These are phyloP conservation scores for Pyrgus malvae DNA, from an alignment of 2,888 invertebrate species.

Conservation along the genomic window DNA sequence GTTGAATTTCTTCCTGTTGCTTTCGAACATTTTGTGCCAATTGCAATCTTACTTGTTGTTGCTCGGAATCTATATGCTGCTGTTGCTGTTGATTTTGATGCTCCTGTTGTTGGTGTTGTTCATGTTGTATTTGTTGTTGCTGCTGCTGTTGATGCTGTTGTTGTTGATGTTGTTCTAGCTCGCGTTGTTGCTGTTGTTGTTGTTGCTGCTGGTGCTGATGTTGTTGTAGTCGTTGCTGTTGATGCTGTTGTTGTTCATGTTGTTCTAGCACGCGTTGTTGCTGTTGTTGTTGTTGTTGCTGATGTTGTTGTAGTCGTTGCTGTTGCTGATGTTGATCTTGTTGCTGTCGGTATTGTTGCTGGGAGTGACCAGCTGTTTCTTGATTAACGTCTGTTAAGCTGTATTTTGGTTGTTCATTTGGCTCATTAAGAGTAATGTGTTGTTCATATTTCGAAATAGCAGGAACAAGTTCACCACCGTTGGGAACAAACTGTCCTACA, in stretches of 20 bases:
- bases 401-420: slow-evolving; percentile 52
- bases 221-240: slow-evolving; percentile 41
- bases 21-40: slow-evolving; percentile 74
- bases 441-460: slow-evolving; percentile 91
- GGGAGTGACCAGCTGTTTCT: slow-evolving; percentile 37
- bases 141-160: slow-evolving; percentile 45
- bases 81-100: slow-evolving; percentile 55
- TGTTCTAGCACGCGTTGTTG: slow-evolving; percentile 40
- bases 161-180: slow-evolving; percentile 39
- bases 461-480: slow-evolving; percentile 88
- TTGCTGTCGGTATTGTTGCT: slow-evolving; percentile 44
- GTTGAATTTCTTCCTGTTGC: slow-evolving; percentile 78
- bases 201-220: slow-evolving; percentile 39
- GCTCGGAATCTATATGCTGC: slow-evolving; percentile 63
- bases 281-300: slow-evolving; percentile 37
- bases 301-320: slow-evolving; percentile 41
- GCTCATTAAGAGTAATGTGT: slow-evolving; percentile 84
- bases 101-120: slow-evolving; percentile 47
- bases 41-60: slow-evolving; percentile 67
- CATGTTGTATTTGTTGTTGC: slow-evolving; percentile 46
- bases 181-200: slow-evolving; percentile 36
- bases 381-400: slow-evolving; percentile 50
- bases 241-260: slow-evolving; percentile 40
- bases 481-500: slow-evolving; percentile 76
- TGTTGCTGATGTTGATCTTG: slow-evolving; percentile 47